Percentiles rank a stretch among this genome's conserved stretches.
phyloP scores from a whole-genome alignment of 2,113 vertebrate species.

The Phasianus colchicus region DNA sequence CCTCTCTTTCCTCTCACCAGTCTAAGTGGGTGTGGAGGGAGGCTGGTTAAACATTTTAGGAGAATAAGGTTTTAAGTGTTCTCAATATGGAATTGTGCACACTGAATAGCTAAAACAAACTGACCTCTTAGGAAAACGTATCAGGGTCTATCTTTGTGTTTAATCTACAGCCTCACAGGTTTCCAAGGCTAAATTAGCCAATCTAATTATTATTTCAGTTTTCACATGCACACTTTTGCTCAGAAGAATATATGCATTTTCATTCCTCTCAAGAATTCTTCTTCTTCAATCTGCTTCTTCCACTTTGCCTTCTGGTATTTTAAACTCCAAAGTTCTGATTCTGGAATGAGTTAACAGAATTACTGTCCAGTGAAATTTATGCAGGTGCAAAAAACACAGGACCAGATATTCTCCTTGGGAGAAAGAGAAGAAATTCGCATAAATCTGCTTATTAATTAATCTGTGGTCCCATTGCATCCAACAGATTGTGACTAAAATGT shows the following conservation, averaged over 20 bases:
- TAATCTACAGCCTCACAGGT: accelerated
- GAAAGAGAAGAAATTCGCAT: not conserved
- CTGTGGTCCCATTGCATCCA: not conserved
- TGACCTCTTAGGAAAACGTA: not conserved
- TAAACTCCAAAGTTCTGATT: not conserved
- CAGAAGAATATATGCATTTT: not conserved
- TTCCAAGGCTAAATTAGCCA: not conserved
- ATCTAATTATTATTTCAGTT: not conserved
- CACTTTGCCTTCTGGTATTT: not conserved
- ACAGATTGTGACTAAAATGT: not conserved
- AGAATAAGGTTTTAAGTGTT: not conserved
- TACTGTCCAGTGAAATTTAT: not conserved
- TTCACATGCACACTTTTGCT: not conserved
- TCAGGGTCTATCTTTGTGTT: not conserved
- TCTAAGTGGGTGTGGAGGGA: not conserved
- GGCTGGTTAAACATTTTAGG: not conserved
- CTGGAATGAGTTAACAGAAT: not conserved
- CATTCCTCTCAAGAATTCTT: accelerated
- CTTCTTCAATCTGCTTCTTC: not conserved
- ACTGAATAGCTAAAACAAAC: not conserved
- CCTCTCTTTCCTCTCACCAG: accelerated
- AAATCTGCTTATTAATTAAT: not conserved
- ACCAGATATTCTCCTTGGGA: not conserved
- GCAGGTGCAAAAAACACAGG: not conserved
- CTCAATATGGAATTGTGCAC: not conserved